Conservation (phyloP, 2,888 invertebrate genomes). For the Disparrhopalites patrizii region DNA sequence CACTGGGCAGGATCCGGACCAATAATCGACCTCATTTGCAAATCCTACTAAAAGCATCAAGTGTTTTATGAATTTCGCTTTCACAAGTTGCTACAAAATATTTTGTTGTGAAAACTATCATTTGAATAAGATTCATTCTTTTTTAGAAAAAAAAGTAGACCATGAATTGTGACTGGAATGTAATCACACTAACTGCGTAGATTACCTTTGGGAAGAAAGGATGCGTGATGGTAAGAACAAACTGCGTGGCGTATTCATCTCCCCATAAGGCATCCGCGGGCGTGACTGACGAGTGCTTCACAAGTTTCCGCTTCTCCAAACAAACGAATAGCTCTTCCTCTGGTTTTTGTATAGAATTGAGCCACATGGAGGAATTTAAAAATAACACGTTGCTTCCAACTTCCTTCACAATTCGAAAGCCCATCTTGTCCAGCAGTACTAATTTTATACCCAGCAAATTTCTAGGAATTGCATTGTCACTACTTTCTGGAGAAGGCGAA, state of each 20-base stretch:
- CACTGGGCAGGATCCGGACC: background rate
- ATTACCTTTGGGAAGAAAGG: conserved; percentile 21
- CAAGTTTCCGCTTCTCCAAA: background rate
- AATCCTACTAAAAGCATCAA: background rate
- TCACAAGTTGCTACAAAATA: background rate
- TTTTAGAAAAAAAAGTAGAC: too few species aligned
- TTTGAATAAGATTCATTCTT: too few species aligned
- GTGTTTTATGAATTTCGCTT: background rate
- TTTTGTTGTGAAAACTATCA: background rate
- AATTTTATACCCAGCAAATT: background rate
- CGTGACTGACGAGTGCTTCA: background rate
- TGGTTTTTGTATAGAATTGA: conserved; percentile 19
- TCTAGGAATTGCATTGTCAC: too few species aligned
- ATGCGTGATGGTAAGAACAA: conserved; percentile 7
- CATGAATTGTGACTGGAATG: background rate
- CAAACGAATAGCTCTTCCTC: conserved; percentile 6
- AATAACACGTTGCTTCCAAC: background rate
- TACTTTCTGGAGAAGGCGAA: too few species aligned
- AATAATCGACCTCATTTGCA: background rate
- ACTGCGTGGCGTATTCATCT: background rate
- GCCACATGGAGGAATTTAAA: conserved; percentile 23
- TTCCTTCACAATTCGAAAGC: background rate
- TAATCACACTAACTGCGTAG: background rate
- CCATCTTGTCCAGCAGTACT: conserved; percentile 8
- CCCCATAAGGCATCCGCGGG: background rate